Conservation (phyloP, 2,888 invertebrate genomes). For the Prenolepis imparis region DNA sequence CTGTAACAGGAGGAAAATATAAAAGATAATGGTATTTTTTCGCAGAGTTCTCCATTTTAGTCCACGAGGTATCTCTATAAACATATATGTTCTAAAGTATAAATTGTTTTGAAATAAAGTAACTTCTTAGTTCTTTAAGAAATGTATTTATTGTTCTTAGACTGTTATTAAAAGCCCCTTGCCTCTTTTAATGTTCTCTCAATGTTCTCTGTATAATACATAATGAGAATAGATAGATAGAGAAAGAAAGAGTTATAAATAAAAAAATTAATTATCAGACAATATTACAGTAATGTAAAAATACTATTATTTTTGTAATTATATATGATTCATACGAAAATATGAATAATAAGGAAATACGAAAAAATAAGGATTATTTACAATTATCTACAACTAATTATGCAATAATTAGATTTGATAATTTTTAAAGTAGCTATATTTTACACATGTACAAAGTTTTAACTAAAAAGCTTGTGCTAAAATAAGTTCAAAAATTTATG, state of each 20-base stretch:
- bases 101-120: slow-evolving; percentile 34
- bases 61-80: slow-evolving; percentile 2
- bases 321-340: neutral
- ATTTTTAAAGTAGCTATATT: neutral
- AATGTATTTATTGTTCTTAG: slow-evolving; percentile 21
- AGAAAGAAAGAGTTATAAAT: neutral
- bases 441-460: neutral
- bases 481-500: neutral
- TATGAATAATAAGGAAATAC: no score
- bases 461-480: no score
- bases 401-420: neutral
- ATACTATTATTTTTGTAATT: neutral
- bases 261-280: neutral
- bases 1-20: slow-evolving; percentile 46
- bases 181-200: neutral
- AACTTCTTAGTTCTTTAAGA: slow-evolving; percentile 22
- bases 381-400: neutral
- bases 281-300: neutral
- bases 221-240: neutral
- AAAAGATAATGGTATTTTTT: slow-evolving; percentile 25
- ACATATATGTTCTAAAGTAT: slow-evolving; percentile 6
- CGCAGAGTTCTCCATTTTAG: slow-evolving; percentile 15
- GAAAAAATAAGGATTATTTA: slow-evolving; percentile 1
- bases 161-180: neutral
- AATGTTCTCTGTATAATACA: neutral